A percentile compares a stretch with the other conserved stretches of the same genome.
Evolutionary conservation across 2,113 vertebrate species (phyloP).

Genomic region (Prochilodus magdalenae): DNA sequence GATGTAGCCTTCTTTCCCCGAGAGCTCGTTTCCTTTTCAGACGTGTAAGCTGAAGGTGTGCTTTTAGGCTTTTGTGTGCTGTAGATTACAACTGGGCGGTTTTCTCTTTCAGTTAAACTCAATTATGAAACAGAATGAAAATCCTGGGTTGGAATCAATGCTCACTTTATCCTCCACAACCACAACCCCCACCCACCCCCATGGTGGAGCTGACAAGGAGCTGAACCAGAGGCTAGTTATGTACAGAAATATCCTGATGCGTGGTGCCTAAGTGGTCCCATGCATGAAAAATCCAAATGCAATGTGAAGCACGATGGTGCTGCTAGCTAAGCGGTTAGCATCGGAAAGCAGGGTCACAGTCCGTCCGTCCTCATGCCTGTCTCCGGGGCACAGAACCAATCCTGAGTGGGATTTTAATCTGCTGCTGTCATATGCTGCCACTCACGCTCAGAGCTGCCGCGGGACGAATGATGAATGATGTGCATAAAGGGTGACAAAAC

Average conservation of each 20-base stretch:
- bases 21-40: not conserved
- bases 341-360: not conserved
- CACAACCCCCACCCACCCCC: too few species aligned
- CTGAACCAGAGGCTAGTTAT: not conserved
- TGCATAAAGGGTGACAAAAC: slow-evolving; percentile 6
- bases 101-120: slow-evolving; percentile 17
- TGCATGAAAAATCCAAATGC: slow-evolving; percentile 27
- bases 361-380: not conserved
- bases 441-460: not conserved
- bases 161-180: not conserved
- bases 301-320: not conserved
- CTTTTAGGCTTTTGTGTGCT: not conserved
- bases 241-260: not conserved
- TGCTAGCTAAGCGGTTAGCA: slow-evolving; percentile 7
- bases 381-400: slow-evolving; percentile 3
- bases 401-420: slow-evolving; percentile 24
- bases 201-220: not conserved
- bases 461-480: slow-evolving; percentile 21
- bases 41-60: not conserved
- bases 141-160: slow-evolving; percentile 2
- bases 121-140: not conserved
- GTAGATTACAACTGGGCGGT: not conserved
- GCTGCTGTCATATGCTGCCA: slow-evolving; percentile 27
- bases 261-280: not conserved
- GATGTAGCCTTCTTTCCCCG: not conserved